A percentile compares a stretch with the other conserved stretches of the same genome.
phyloP scores from a whole-genome alignment of 2,888 invertebrate species.

The Drosophila trichaetosa region DNA sequence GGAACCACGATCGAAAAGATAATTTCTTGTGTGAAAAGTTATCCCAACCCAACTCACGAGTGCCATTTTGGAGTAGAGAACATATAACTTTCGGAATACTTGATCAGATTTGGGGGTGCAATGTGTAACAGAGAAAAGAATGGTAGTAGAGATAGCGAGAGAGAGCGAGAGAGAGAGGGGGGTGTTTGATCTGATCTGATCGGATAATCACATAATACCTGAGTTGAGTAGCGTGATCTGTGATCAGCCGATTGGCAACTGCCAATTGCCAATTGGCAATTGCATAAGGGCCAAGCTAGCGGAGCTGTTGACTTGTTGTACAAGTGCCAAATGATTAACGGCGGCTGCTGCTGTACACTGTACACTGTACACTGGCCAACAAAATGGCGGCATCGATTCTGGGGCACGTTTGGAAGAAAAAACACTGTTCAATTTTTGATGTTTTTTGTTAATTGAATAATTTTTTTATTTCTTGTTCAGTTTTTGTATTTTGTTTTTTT shows the following conservation, averaged over 20 bases:
- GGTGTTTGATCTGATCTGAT: slow-evolving; percentile 40
- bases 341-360: background rate
- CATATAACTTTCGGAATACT: background rate
- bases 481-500: slow-evolving; percentile 37
- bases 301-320: slow-evolving; percentile 30
- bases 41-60: background rate
- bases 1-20: too few species aligned
- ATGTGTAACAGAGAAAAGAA: background rate
- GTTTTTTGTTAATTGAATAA: slow-evolving; percentile 69
- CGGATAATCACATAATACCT: slow-evolving; percentile 59
- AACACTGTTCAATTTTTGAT: slow-evolving; percentile 39
- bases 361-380: slow-evolving; percentile 25
- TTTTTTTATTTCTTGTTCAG: slow-evolving; percentile 61
- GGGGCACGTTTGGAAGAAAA: background rate
- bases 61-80: background rate
- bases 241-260: slow-evolving; percentile 58
- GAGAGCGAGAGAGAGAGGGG: background rate
- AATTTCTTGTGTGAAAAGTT: background rate
- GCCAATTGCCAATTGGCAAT: slow-evolving; percentile 51
- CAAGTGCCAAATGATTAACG: slow-evolving; percentile 50
- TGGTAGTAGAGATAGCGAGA: background rate
- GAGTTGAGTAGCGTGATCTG: slow-evolving; percentile 53
- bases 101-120: background rate
- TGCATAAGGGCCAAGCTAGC: slow-evolving; percentile 44
- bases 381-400: slow-evolving; percentile 7